Base-by-base conservation (phyloP, 1,140 invertebrate species). In the Gryon sp. region DNA sequence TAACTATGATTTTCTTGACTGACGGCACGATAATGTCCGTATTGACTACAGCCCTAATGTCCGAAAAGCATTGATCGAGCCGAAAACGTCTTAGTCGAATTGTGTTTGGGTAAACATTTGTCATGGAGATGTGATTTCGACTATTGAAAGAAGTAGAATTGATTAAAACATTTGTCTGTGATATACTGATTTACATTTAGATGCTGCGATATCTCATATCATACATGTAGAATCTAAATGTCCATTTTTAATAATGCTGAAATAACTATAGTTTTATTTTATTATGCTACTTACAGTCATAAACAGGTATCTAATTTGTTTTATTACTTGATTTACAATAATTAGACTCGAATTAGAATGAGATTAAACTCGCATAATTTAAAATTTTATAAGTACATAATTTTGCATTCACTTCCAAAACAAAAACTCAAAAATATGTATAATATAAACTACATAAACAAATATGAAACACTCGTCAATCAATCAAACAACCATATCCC, bases 61-160 rank as follows among this genome's bases (percentile, higher is more conserved):
- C 86, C 85, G 85, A 88, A 86, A 87, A 87, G 85, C 86, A 87
- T 87, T 85, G 55, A 62, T 59, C 53, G 59, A 68, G 60, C 59
- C 40, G n/a, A 26, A 52, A 72, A 30, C 12, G 41, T 57, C 26
- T 55, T 38, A 16, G 19, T 52, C 30, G 12, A 20, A 28, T 26
- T 6, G 30, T 9, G 1, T 36, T 34, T 12, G 2, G 18, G 1
- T 16, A 24, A 46, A 48, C 15, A 19, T 41, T 8, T 18, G 20
- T 0, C 15, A 3, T 24, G 4, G n/a, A 7, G 8, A 9, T 28
- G 15, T 20, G 12, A 50, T 22, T 30, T 26, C 8, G 8, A 9
- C 2, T 9, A 24, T 46, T 46, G 55, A 60, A 41, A 60, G 40
- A 60, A 65, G 48, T 36, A n/a, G 45, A 50, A 43, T 50, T 12